Percentiles rank a stretch among this genome's conserved stretches.
phyloP scores from a whole-genome alignment of 2,888 invertebrate genomes.

The Conchocele bisecta region DNA sequence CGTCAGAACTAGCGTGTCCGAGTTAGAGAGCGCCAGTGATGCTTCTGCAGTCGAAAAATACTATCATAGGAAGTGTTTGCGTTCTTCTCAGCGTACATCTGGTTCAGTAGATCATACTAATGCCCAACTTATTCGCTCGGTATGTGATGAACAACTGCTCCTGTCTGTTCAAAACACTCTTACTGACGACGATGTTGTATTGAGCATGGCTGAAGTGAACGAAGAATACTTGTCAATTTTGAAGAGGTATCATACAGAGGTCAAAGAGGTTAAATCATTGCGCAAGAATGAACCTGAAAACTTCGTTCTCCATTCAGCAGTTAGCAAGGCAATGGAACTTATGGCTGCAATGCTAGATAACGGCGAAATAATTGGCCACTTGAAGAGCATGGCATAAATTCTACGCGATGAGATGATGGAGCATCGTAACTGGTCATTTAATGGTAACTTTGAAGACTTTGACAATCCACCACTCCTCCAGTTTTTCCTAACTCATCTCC shows the following conservation, averaged over 20 bases:
- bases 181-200: slow-evolving; percentile 10
- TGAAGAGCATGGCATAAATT: not conserved
- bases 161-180: not conserved
- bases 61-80: slow-evolving; percentile 1
- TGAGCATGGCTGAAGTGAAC: slow-evolving; percentile 12
- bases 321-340: not conserved
- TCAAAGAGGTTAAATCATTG: not conserved
- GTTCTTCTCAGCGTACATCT: not conserved
- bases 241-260: not conserved
- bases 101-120: not conserved
- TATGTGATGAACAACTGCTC: slow-evolving; percentile 13
- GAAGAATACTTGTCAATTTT: slow-evolving; percentile 11
- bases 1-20: not conserved
- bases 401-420: not conserved
- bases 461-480: slow-evolving; percentile 14
- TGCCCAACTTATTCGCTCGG: not conserved
- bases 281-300: too few relatives aligned
- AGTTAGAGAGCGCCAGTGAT: not conserved
- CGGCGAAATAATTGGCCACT: not conserved
- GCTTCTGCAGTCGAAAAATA: slow-evolving; percentile 2
- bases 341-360: not conserved
- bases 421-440: slow-evolving; percentile 10
- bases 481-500: slow-evolving; percentile 18
- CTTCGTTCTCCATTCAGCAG: not conserved
- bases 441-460: slow-evolving; percentile 7